These are phyloP conservation scores for Cryptoblepharus egeriae DNA, from an alignment of 2,797 vertebrate species.

Conservation along the genomic window DNA sequence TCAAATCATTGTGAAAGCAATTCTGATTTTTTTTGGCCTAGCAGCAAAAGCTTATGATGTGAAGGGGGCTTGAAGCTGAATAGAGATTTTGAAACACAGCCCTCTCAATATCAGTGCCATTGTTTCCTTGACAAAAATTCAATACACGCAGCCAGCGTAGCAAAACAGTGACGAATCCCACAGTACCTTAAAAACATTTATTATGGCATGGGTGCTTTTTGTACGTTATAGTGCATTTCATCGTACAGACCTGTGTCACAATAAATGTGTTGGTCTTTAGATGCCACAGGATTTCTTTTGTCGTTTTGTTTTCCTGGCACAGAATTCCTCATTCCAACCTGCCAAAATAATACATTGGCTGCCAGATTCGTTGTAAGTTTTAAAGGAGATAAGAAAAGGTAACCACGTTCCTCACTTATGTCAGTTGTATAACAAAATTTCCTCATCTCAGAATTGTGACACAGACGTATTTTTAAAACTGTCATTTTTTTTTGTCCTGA, in stretches of 20 bases:
- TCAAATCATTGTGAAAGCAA: slow-evolving; percentile 7
- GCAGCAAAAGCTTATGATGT: slow-evolving; percentile 48
- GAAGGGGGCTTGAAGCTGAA: slow-evolving; percentile 34
- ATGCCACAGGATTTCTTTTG: background rate
- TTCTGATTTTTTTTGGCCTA: slow-evolving; percentile 54
- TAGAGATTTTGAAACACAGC: slow-evolving; percentile 16
- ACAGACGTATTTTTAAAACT: background rate
- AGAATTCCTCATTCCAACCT: slow-evolving; percentile 22
- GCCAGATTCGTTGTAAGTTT: background rate
- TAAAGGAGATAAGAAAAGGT: background rate
- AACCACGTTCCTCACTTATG: background rate
- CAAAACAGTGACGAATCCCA: background rate
- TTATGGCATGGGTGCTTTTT: background rate
- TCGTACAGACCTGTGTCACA: background rate
- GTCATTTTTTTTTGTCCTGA: slow-evolving; percentile 17
- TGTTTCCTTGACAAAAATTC: too few relatives aligned
- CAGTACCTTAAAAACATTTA: background rate
- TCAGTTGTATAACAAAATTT: background rate
- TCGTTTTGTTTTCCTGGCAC: slow-evolving; percentile 41
- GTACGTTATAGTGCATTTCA: background rate
- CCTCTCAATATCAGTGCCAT: too few relatives aligned
- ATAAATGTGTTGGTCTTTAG: background rate
- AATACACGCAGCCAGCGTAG: background rate
- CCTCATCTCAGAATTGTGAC: background rate
- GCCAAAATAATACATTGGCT: slow-evolving; percentile 26